Evolutionary conservation across 2,888 invertebrate genomes (phyloP).

Genomic region (Cryptosula pallasiana): DNA sequence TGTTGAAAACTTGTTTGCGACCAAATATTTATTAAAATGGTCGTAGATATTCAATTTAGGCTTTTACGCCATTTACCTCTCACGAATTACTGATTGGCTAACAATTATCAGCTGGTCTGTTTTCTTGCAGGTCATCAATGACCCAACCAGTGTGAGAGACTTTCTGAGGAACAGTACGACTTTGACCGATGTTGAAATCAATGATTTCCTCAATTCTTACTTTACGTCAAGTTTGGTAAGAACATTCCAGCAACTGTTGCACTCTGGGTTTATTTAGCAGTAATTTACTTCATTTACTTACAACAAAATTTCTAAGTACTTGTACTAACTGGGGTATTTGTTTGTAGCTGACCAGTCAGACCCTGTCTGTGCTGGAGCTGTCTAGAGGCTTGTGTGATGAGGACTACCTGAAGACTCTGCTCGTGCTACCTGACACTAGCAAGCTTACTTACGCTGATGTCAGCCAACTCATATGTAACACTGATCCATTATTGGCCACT

Average conservation of each 20-base stretch:
- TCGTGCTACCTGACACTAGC: constrained; percentile 29
- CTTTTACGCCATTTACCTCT: no score
- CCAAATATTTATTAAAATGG: no score
- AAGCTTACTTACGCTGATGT: constrained; percentile 30
- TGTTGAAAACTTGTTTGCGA: no score
- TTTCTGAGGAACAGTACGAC: background rate
- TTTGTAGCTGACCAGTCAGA: background rate
- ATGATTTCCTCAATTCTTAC: background rate
- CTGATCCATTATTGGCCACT: constrained; percentile 30
- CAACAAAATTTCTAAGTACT: no score
- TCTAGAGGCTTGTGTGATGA: constrained; percentile 25
- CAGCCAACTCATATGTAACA: constrained; percentile 35
- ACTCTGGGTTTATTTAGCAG: background rate
- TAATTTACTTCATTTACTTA: no score
- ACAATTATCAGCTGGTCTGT: no score
- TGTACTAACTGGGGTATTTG: no score
- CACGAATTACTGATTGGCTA: no score
- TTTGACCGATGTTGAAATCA: background rate
- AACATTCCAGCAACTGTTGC: no score
- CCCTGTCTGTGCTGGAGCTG: background rate
- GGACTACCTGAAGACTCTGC: constrained; percentile 23
- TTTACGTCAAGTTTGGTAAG: background rate
- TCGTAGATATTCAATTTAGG: no score
- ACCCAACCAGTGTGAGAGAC: background rate
- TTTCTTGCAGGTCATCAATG: background rate